Percentiles rank a stretch among this genome's conserved stretches.
phyloP scores from a whole-genome alignment of 1,140 invertebrate genomes.

The Lasioglossum albipes region DNA sequence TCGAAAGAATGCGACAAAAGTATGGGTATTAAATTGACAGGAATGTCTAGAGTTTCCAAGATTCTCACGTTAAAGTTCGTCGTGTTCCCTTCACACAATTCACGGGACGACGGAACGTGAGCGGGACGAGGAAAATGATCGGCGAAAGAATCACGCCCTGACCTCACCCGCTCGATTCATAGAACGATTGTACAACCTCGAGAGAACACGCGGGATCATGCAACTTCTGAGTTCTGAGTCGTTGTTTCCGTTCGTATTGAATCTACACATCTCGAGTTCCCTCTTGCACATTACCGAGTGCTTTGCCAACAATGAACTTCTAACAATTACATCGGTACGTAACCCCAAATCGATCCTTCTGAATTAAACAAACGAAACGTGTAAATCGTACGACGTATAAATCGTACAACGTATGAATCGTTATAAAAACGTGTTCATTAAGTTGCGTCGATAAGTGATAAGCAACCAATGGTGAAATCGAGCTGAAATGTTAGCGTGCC shows the following conservation, averaged over 20 bases:
- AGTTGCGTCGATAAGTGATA: too few relatives aligned
- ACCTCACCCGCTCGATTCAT: constrained; percentile 2
- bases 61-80: constrained; percentile 39
- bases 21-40: not conserved
- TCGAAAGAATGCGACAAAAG: too few relatives aligned
- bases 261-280: not conserved
- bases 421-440: too few relatives aligned
- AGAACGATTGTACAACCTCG: constrained; percentile 4
- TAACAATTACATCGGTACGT: too few relatives aligned
- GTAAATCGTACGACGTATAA: too few relatives aligned
- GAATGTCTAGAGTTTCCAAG: constrained; percentile 11
- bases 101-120: not conserved
- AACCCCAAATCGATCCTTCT: too few relatives aligned
- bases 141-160: constrained; percentile 10
- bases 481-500: not conserved
- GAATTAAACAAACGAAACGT: too few relatives aligned
- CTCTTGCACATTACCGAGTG: not conserved
- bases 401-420: too few relatives aligned
- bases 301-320: not conserved
- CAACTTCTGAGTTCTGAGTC: not conserved
- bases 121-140: constrained; percentile 21
- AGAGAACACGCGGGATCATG: not conserved
- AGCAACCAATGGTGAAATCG: not conserved
- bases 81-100: constrained; percentile 16
- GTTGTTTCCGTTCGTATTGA: not conserved